Conservation (phyloP, 2,888 invertebrate genomes). For the Cryptus viduatorius region DNA sequence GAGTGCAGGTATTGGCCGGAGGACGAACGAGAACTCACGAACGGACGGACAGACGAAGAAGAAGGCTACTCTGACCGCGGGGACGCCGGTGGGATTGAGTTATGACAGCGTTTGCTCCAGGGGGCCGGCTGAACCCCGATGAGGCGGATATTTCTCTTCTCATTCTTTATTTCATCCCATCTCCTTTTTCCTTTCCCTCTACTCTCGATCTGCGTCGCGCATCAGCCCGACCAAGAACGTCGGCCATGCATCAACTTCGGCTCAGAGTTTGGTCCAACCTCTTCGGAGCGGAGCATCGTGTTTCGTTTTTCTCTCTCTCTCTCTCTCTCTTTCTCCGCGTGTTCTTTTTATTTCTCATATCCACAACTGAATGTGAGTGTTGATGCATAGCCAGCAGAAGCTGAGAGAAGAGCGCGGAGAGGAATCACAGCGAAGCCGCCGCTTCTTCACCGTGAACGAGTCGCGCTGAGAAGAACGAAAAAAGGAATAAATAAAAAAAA, state of each 20-base stretch:
- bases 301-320: constrained; percentile 70
- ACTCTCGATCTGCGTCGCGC: constrained; percentile 66
- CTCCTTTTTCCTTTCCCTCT: constrained; percentile 51
- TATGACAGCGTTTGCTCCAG: constrained; percentile 85
- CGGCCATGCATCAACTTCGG: constrained; percentile 85
- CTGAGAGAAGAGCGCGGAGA: constrained; percentile 52
- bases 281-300: constrained; percentile 72
- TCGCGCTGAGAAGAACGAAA: constrained; percentile 45
- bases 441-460: constrained; percentile 58
- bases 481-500: constrained; percentile 19
- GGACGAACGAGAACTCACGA: constrained; percentile 61
- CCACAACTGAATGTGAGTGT: constrained; percentile 50
- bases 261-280: constrained; percentile 82
- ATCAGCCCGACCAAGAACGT: constrained; percentile 76
- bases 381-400: constrained; percentile 62
- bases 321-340: constrained; percentile 62
- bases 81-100: constrained; percentile 85
- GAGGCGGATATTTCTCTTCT: constrained; percentile 83
- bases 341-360: constrained; percentile 55
- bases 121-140: constrained; percentile 82
- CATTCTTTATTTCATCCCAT: constrained; percentile 81
- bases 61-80: constrained; percentile 72
- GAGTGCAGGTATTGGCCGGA: constrained; percentile 64
- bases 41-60: constrained; percentile 58
- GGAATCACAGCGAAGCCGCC: constrained; percentile 54